Evolutionary conservation across 1,140 invertebrate species (phyloP).

Genomic region (Calycopis cecrops): DNA sequence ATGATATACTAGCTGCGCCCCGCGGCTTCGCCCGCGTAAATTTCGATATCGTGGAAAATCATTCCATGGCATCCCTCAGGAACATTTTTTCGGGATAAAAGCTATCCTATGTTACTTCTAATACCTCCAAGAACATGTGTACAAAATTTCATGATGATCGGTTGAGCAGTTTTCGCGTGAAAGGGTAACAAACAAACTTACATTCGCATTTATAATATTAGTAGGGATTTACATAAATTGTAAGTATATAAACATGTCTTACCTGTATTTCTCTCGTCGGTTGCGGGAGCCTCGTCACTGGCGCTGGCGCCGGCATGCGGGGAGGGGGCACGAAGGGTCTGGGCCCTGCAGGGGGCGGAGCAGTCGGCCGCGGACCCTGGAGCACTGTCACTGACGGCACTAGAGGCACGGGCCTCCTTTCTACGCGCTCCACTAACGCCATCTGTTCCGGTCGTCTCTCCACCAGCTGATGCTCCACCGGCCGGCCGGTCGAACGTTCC

Average conservation of each 20-base stretch:
- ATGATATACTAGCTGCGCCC: too few relatives aligned
- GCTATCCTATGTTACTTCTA: too few relatives aligned
- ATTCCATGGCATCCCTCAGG: too few relatives aligned
- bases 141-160: too few relatives aligned
- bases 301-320: slow-evolving; percentile 48
- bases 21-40: too few relatives aligned
- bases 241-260: slow-evolving; percentile 18
- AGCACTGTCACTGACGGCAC: slow-evolving; percentile 6
- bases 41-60: too few relatives aligned
- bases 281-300: slow-evolving; percentile 47
- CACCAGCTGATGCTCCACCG: neutral
- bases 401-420: slow-evolving; percentile 32
- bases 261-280: slow-evolving; percentile 63
- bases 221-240: too few relatives aligned
- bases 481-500: neutral
- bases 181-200: too few relatives aligned
- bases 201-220: too few relatives aligned
- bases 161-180: too few relatives aligned
- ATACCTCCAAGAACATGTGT: too few relatives aligned
- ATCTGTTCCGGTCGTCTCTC: slow-evolving; percentile 10
- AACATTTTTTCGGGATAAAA: too few relatives aligned
- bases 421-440: slow-evolving; percentile 25
- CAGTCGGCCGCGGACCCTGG: slow-evolving; percentile 8
- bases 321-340: slow-evolving; percentile 43
- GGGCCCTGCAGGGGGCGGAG: slow-evolving; percentile 33